A percentile compares a stretch with the other conserved stretches of the same genome.
These are phyloP conservation scores for Parasteatoda lunata DNA, from an alignment of 2,888 invertebrate genomes.

Conservation along the genomic window DNA sequence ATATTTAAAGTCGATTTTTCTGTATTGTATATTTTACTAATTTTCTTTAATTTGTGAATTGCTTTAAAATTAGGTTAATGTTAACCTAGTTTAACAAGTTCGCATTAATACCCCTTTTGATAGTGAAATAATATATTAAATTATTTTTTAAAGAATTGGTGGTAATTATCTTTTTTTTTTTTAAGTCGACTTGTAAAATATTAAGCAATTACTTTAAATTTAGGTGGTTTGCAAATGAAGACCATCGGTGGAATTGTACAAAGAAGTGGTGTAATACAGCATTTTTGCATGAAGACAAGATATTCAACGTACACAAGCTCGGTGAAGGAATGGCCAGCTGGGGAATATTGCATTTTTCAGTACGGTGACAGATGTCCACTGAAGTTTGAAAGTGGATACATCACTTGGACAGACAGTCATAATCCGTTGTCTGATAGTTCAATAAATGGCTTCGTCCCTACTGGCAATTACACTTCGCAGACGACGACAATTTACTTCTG, in stretches of 20 bases:
- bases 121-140: too few species aligned
- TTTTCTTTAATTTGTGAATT: too few species aligned
- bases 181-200: not conserved
- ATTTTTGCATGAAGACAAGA: constrained; percentile 69
- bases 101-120: too few species aligned
- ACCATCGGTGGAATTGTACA: constrained; percentile 59
- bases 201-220: too few species aligned
- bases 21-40: too few species aligned
- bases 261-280: constrained; percentile 70
- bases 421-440: constrained; percentile 12
- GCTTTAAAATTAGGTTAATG: too few species aligned
- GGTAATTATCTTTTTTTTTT: too few species aligned
- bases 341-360: constrained; percentile 71
- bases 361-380: constrained; percentile 70
- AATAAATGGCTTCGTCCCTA: not conserved
- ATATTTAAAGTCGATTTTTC: too few species aligned
- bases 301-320: not conserved
- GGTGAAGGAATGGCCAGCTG: constrained; percentile 68
- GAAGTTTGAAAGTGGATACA: constrained; percentile 70
- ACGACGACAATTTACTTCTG: constrained; percentile 71
- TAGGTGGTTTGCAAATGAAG: constrained; percentile 34
- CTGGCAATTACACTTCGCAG: constrained; percentile 67
- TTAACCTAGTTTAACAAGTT: too few species aligned
- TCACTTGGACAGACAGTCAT: constrained; percentile 70
- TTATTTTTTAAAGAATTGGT: too few species aligned